Evolutionary conservation across 2,888 invertebrate genomes (phyloP).

Genomic region (Cacoxenus indagator): DNA sequence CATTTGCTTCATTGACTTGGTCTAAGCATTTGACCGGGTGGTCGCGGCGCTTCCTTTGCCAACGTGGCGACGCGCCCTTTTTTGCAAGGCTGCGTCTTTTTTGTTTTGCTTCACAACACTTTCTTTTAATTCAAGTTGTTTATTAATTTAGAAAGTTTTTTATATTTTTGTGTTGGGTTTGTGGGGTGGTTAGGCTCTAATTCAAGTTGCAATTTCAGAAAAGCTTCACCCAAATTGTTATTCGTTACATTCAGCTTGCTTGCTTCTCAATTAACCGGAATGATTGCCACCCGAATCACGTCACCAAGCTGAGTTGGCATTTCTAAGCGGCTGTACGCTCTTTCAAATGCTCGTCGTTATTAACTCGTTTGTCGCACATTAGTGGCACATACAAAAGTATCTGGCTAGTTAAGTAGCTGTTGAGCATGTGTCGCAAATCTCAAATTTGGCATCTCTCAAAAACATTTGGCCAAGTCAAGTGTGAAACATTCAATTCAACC

Average conservation of each 20-base stretch:
- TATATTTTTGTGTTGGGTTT: neutral
- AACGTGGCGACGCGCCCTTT: neutral
- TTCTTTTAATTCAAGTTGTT: neutral
- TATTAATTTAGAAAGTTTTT: neutral
- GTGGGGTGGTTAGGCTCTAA: neutral
- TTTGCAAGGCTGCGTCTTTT: neutral
- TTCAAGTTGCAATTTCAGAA: slow-evolving; percentile 15
- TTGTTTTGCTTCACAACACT: neutral
- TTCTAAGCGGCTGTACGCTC: too few species aligned
- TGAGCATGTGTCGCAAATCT: too few species aligned
- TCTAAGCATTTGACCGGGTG: neutral
- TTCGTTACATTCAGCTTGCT: neutral
- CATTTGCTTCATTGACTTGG: neutral
- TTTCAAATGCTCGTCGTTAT: too few species aligned
- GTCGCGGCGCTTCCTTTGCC: neutral
- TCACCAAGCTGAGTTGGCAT: too few species aligned
- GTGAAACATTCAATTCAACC: too few species aligned
- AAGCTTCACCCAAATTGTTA: slow-evolving; percentile 5
- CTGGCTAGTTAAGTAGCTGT: too few species aligned
- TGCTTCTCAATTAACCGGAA: slow-evolving; percentile 9
- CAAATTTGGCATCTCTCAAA: too few species aligned
- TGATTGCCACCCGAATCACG: too few species aligned
- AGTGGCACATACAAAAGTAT: too few species aligned
- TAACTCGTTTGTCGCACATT: too few species aligned
- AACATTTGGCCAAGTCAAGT: too few species aligned